These are phyloP conservation scores for Parapsyche elsis DNA, from an alignment of 1,140 invertebrate species.

Conservation along the genomic window DNA sequence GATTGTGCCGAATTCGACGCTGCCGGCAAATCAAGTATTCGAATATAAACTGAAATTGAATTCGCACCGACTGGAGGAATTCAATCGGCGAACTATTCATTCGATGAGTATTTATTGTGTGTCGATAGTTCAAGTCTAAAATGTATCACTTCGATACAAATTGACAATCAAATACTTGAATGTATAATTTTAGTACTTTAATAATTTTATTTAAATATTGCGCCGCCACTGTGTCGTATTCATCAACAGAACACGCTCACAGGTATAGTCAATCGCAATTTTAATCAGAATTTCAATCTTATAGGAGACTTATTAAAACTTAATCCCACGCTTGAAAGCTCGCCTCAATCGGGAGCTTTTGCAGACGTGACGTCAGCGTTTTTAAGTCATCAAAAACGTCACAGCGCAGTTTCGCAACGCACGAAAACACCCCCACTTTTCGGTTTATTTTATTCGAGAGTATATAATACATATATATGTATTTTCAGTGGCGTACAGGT, in stretches of 20 bases:
- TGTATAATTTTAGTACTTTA: too few species aligned
- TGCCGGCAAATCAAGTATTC: not conserved
- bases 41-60: slow-evolving; percentile 12
- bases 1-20: not conserved
- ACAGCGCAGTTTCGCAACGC: too few species aligned
- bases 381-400: not conserved
- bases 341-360: not conserved
- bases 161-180: too few species aligned
- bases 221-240: too few species aligned
- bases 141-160: too few species aligned
- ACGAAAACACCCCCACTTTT: not conserved
- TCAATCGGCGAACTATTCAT: not conserved
- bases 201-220: too few species aligned
- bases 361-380: slow-evolving; percentile 28
- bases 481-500: not conserved
- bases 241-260: too few species aligned
- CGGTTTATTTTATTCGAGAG: slow-evolving; percentile 9
- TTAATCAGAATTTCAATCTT: slow-evolving; percentile 15
- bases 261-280: not conserved
- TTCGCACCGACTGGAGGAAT: not conserved
- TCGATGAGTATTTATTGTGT: too few species aligned
- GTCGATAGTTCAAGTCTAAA: too few species aligned
- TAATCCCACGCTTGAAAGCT: slow-evolving; percentile 24
- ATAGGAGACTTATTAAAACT: slow-evolving; percentile 34
- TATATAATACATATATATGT: not conserved